Percentiles rank a stretch among this genome's conserved stretches.
These are phyloP conservation scores for Drosophila neocordata DNA, from an alignment of 1,140 invertebrate species.

Conservation along the genomic window DNA sequence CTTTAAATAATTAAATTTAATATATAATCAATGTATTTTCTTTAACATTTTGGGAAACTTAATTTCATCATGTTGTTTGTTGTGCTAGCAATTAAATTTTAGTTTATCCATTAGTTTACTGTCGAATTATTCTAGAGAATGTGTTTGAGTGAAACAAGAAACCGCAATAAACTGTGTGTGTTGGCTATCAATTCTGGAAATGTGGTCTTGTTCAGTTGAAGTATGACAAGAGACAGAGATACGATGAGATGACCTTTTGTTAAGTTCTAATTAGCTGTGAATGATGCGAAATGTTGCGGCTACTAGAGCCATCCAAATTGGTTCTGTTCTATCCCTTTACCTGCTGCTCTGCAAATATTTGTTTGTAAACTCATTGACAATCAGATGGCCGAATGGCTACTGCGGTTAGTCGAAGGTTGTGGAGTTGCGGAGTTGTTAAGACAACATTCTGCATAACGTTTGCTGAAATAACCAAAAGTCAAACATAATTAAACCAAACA, in stretches of 20 bases:
- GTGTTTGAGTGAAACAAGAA: not conserved
- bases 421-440: not conserved
- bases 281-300: constrained; percentile 1
- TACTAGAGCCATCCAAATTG: not conserved
- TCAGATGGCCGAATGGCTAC: not conserved
- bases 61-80: no score
- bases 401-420: not conserved
- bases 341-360: not conserved
- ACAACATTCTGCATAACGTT: not conserved
- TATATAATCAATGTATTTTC: no score
- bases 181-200: not conserved
- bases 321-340: no score
- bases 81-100: constrained; percentile 4
- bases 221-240: not conserved
- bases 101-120: not conserved
- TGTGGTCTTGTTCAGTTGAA: not conserved
- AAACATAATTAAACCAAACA: not conserved
- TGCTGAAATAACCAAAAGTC: not conserved
- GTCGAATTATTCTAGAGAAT: no score
- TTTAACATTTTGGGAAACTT: no score
- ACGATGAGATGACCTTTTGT: not conserved
- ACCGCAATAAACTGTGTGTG: not conserved
- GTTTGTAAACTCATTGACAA: not conserved
- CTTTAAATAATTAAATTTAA: no score
- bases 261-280: constrained; percentile 2